phyloP scores from a whole-genome alignment of 2,797 vertebrate species.

The Bryconaethiops microstoma region DNA sequence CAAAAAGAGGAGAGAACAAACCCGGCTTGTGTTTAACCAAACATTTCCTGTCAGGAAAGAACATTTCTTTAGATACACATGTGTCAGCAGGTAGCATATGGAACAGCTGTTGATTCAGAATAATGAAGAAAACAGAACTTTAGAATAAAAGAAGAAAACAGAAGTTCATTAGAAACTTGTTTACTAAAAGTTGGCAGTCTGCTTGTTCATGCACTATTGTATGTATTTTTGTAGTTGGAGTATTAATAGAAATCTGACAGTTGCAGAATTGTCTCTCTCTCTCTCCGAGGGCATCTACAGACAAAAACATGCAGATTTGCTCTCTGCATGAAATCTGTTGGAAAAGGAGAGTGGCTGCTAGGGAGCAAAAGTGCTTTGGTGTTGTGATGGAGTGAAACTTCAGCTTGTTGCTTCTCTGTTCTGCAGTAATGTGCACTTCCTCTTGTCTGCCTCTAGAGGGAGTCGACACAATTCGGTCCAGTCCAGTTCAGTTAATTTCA shows the following conservation, averaged over 20 bases:
- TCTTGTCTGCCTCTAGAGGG: conserved; percentile 22
- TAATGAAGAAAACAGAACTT: neutral
- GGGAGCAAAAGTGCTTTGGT: neutral
- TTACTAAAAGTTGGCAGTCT: neutral
- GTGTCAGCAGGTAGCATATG: neutral
- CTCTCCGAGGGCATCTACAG: neutral
- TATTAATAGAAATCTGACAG: conserved; percentile 5
- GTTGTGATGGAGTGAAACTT: neutral
- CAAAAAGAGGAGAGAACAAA: too few relatives aligned
- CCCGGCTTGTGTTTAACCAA: too few relatives aligned
- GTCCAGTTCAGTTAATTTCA: neutral
- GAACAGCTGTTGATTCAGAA: neutral
- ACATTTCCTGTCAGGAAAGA: neutral
- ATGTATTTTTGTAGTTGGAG: neutral
- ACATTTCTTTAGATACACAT: neutral
- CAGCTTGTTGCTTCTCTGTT: neutral
- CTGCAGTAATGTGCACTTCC: neutral
- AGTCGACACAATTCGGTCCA: neutral
- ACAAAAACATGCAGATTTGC: neutral
- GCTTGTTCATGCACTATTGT: neutral
- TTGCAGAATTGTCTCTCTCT: neutral
- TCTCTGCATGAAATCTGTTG: neutral
- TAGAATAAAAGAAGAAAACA: neutral
- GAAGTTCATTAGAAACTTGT: neutral
- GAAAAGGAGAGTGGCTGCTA: neutral